Conservation (phyloP, 2,113 vertebrate genomes). For the Thunnus maccoyii region DNA sequence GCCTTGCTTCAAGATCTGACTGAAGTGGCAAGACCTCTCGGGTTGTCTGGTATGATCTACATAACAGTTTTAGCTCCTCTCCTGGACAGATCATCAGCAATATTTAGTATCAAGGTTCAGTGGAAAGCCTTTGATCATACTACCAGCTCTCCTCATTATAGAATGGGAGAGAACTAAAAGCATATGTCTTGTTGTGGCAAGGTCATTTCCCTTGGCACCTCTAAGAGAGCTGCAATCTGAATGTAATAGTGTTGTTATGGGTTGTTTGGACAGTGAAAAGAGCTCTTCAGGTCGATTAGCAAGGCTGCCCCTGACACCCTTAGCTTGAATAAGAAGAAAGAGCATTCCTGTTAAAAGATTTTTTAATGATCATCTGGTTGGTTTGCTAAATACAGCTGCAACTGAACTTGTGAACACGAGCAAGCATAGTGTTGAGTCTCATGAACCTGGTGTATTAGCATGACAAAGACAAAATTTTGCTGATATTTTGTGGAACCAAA, state of each 20-base stretch:
- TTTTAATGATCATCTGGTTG: slow-evolving; percentile 2
- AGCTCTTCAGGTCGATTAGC: slow-evolving; percentile 21
- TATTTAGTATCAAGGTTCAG: slow-evolving; percentile 80
- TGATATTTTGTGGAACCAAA: background rate
- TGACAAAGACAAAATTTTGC: background rate
- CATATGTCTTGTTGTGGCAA: slow-evolving; percentile 54
- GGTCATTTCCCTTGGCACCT: slow-evolving; percentile 47
- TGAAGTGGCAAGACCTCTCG: slow-evolving; percentile 40
- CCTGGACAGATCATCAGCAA: slow-evolving; percentile 76
- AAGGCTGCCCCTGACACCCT: background rate
- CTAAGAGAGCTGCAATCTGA: slow-evolving; percentile 22
- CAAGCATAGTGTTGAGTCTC: too few relatives aligned
- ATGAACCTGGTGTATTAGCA: background rate
- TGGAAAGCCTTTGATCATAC: slow-evolving; percentile 78
- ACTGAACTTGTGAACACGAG: background rate
- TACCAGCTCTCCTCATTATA: slow-evolving; percentile 71
- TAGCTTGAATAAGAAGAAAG: background rate
- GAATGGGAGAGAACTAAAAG: slow-evolving; percentile 47
- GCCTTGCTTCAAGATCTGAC: slow-evolving; percentile 37
- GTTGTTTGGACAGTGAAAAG: slow-evolving; percentile 18
- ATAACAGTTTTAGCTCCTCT: slow-evolving; percentile 51
- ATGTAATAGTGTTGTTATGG: slow-evolving; percentile 44
- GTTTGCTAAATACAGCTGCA: background rate
- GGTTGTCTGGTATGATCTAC: slow-evolving; percentile 69
- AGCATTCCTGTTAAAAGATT: background rate